Percentiles rank a stretch among this genome's conserved stretches.
Conservation (phyloP, 92 coral and sea anemone species). For the Diadumene lineata region DNA sequence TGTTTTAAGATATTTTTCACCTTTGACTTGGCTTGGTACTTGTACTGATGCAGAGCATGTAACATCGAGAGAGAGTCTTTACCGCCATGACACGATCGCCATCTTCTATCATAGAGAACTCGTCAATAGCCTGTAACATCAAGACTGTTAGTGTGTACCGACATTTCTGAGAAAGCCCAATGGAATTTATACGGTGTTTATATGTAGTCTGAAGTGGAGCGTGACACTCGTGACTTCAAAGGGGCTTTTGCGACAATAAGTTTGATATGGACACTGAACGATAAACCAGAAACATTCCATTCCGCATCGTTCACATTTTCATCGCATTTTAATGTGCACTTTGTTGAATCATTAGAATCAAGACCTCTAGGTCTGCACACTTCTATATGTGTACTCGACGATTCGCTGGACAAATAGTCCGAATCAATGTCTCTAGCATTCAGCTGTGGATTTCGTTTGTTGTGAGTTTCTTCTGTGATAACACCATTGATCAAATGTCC, state of each 20-base stretch:
- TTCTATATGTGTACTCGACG: not conserved
- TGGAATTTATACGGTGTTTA: too few species aligned
- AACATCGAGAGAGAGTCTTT: conserved; percentile 91
- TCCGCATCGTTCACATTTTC: too few species aligned
- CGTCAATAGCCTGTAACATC: conserved; percentile 84
- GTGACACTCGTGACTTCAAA: too few species aligned
- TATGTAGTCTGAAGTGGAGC: too few species aligned
- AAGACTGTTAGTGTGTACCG: not conserved
- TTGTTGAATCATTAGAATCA: too few species aligned
- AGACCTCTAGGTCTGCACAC: too few species aligned
- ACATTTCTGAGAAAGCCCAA: too few species aligned
- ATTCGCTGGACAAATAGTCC: not conserved
- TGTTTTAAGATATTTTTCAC: too few species aligned
- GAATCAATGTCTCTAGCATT: not conserved
- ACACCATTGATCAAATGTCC: not conserved
- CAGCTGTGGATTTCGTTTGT: not conserved
- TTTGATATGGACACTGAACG: not conserved
- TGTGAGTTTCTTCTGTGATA: not conserved
- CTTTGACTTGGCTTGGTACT: conserved; percentile 82
- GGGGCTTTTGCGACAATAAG: too few species aligned
- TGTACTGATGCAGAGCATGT: conserved; percentile 91
- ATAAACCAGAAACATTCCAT: not conserved
- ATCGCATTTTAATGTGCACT: too few species aligned
- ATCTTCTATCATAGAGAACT: conserved; percentile 82
- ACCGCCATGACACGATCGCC: conserved; percentile 93